Evolutionary conservation across 2,888 invertebrate species (phyloP), one percentile per base, ranked within the genome.

Genomic region (Drosophila macrospina): DNA sequence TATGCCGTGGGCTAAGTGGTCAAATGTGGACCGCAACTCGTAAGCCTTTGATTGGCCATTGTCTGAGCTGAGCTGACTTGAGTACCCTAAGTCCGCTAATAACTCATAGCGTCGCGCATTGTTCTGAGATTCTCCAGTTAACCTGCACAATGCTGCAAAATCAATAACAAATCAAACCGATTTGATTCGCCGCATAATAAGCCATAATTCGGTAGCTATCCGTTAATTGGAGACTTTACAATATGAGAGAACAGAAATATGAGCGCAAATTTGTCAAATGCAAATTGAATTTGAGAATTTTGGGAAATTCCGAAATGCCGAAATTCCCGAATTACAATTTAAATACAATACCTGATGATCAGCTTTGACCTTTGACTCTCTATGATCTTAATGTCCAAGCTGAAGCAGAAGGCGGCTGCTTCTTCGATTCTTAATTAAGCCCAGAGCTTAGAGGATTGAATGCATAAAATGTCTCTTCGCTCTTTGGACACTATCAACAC

Each of bases 401-500:
- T 34, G 16, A 37, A 39, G 13, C 48, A n/a, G 47, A 44, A 44
- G 32, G 51, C 42, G 28, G 47, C 44, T 57, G 56, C 41, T 36
- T 48, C 48, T 42, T 54, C 39, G 70, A 57, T 47, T 71, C 71
- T 71, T 86, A 84, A 88, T 84, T 87, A 88, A 84, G 75, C 67
- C 20, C 20, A 61, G 48, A 74, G 65, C n/a, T n/a, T n/a, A n/a
- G n/a, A n/a, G 81, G 80, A 54, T 30, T 28, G 55, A 54, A 88
- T 75, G 86, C 75, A 74, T 86, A 71, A 67, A 69, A 75, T 54
- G 76, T 74, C 69, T 67, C 47, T n/a, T 51, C 52, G 20, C 52
- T 66, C 67, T 84, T 75, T 68, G 39, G 81, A 72, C 86, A 81
- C 87, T 90, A 90, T 90, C 90, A 90, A 90, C 91, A 90, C 91